Percentiles rank a stretch among this genome's conserved stretches.
Evolutionary conservation across 2,888 invertebrate species (phyloP).

Genomic region (Pseudococcus viburni): DNA sequence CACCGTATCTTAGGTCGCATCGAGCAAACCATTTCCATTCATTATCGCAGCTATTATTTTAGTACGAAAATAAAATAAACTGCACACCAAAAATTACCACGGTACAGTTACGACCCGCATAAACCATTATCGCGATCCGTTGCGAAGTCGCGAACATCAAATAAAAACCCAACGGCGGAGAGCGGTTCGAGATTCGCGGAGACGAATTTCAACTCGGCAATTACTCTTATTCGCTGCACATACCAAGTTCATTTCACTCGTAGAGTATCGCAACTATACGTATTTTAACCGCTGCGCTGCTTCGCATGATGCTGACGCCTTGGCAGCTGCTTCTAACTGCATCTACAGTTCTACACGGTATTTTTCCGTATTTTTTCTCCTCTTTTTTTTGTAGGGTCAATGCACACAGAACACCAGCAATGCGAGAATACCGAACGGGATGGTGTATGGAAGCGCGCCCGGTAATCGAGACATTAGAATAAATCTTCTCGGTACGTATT

Average conservation of each 20-base stretch:
- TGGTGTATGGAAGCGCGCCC: background rate
- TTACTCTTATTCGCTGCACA: conserved; percentile 6
- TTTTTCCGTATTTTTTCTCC: background rate
- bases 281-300: background rate
- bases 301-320: background rate
- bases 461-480: conserved; percentile 31
- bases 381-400: conserved; percentile 3
- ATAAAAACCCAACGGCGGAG: background rate
- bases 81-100: background rate
- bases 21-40: background rate
- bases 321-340: background rate
- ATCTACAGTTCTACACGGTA: background rate
- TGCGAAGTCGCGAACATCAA: background rate
- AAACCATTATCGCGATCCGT: background rate
- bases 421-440: background rate
- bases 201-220: background rate
- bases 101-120: conserved; percentile 18
- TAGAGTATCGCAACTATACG: background rate
- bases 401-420: conserved; percentile 22
- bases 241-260: conserved; percentile 13
- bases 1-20: background rate
- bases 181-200: background rate
- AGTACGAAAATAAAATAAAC: background rate
- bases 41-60: background rate
- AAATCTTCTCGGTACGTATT: background rate